A percentile compares a stretch with the other conserved stretches of the same genome.
These are phyloP conservation scores for Euura saliciscinereae DNA, from an alignment of 1,140 invertebrate genomes.

Conservation along the genomic window DNA sequence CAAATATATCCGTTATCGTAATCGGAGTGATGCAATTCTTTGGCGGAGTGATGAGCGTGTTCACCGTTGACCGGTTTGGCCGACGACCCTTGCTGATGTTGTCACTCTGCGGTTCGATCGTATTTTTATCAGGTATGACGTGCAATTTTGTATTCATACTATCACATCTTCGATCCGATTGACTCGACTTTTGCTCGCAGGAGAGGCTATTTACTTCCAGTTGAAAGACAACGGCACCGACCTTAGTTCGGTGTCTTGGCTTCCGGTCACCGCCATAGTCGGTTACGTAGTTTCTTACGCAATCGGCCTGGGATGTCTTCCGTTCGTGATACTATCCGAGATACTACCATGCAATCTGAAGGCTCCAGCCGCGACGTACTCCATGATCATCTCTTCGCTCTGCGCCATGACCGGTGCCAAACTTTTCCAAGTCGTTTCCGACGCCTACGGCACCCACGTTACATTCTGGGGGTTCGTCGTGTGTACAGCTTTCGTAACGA, in stretches of 20 bases:
- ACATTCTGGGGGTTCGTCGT: conserved; percentile 72
- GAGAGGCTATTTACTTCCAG: background rate
- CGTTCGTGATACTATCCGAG: conserved; percentile 74
- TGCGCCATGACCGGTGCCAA: conserved; percentile 70
- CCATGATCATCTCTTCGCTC: conserved; percentile 66
- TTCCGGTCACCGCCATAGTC: conserved; percentile 67
- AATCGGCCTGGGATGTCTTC: conserved; percentile 72
- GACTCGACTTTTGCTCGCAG: background rate
- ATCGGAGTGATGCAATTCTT: conserved; percentile 71
- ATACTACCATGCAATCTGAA: conserved; percentile 73
- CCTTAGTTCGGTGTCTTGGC: conserved; percentile 56
- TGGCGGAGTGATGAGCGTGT: conserved; percentile 61
- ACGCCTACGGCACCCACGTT: conserved; percentile 65
- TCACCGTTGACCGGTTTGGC: conserved; percentile 72
- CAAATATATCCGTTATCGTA: conserved; percentile 66
- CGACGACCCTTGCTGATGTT: conserved; percentile 68
- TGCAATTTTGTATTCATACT: background rate
- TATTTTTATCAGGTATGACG: conserved; percentile 30
- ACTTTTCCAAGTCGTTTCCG: conserved; percentile 67
- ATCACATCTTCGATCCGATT: background rate
- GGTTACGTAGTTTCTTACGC: conserved; percentile 70
- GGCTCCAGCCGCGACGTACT: conserved; percentile 65
- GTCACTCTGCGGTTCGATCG: conserved; percentile 61
- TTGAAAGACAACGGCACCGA: background rate
- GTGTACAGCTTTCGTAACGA: conserved; percentile 65